Conservation (phyloP, 2,113 vertebrate species). For the Egretta garzetta region DNA sequence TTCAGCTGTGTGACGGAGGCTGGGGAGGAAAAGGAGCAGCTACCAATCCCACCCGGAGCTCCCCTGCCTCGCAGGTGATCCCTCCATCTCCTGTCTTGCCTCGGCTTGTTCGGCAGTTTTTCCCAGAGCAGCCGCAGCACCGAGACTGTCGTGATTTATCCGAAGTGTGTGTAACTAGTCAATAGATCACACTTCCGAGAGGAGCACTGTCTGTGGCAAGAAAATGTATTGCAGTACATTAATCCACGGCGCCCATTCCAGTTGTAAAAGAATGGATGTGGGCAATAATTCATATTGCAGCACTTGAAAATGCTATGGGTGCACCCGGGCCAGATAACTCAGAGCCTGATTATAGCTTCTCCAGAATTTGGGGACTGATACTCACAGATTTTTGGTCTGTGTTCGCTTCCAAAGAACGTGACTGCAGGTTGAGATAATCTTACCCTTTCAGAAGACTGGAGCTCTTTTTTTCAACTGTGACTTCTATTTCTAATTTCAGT, state of each 20-base stretch:
- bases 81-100: not conserved
- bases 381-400: not conserved
- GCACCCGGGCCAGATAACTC: not conserved
- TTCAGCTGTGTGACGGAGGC: not conserved
- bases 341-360: constrained; percentile 15
- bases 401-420: not conserved
- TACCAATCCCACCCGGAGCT: not conserved
- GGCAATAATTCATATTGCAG: constrained; percentile 42
- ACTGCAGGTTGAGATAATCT: not conserved
- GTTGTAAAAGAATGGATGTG: constrained; percentile 12
- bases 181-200: constrained; percentile 41
- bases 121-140: not conserved
- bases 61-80: not conserved
- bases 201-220: constrained; percentile 34
- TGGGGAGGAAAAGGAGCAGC: not conserved
- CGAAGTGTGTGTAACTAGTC: not conserved
- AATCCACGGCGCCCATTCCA: constrained; percentile 3
- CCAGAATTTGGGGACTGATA: not conserved
- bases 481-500: not conserved
- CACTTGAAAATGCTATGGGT: not conserved
- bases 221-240: constrained; percentile 42
- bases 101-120: not conserved
- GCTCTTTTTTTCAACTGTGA: not conserved
- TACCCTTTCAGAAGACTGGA: not conserved
- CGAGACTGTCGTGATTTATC: not conserved